These are phyloP conservation scores for Lophius piscatorius DNA, from an alignment of 2,113 vertebrate genomes.

Conservation along the genomic window DNA sequence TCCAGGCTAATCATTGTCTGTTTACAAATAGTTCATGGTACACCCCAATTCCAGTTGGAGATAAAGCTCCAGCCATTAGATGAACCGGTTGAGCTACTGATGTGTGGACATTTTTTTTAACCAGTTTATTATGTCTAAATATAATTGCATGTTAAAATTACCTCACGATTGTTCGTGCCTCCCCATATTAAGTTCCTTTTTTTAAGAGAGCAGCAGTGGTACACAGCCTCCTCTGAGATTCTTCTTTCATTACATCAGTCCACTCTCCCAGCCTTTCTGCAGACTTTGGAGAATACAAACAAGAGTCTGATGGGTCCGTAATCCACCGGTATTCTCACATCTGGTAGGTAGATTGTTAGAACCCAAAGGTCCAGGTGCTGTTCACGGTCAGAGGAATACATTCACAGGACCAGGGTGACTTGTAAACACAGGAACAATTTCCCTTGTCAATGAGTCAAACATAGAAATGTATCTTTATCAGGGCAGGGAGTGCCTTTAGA, in stretches of 20 bases:
- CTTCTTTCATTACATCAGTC: constrained; percentile 16
- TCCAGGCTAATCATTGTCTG: constrained; percentile 31
- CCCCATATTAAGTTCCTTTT: not conserved
- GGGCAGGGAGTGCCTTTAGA: not conserved
- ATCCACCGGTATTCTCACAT: constrained; percentile 32
- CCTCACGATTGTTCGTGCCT: not conserved
- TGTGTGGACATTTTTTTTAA: too few relatives aligned
- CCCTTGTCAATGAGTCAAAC: not conserved
- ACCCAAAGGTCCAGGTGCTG: constrained; percentile 34
- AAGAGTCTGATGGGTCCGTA: constrained; percentile 25
- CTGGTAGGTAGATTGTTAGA: constrained; percentile 36
- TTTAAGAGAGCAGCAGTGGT: not conserved
- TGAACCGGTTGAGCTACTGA: too few relatives aligned
- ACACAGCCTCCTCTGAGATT: constrained; percentile 5
- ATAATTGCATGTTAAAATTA: not conserved
- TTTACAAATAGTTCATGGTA: constrained; percentile 15
- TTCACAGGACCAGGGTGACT: not conserved
- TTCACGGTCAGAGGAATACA: constrained; percentile 15
- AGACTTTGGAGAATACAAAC: constrained; percentile 23
- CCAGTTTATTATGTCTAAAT: too few relatives aligned
- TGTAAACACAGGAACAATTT: not conserved
- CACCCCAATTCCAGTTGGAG: constrained; percentile 2
- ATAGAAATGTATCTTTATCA: not conserved
- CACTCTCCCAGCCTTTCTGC: not conserved
- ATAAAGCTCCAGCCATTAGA: constrained; percentile 8